Evolutionary conservation across 2,113 vertebrate genomes (phyloP).

Genomic region (Salvelinus alpinus): DNA sequence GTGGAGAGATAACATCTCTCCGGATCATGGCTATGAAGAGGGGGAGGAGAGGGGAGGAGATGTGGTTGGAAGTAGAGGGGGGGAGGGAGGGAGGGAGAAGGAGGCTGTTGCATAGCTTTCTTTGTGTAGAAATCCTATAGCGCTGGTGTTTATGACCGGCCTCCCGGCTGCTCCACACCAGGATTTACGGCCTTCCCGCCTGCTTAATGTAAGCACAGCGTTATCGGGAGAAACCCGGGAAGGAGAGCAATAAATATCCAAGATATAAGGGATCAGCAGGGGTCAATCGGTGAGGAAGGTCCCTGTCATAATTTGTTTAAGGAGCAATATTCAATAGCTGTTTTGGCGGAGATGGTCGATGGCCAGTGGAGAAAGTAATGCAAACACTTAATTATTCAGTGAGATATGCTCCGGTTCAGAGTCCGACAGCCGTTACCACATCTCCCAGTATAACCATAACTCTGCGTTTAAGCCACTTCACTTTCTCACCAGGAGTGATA

Average conservation of each 20-base stretch:
- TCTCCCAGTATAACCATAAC: too few species aligned
- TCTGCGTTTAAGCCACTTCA: too few species aligned
- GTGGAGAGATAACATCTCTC: conserved; percentile 72
- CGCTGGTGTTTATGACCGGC: conserved; percentile 69
- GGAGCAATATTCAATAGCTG: conserved; percentile 74
- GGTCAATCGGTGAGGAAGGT: conserved; percentile 68
- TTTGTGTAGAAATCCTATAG: conserved; percentile 72
- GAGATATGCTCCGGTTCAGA: neutral
- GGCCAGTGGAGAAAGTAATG: conserved; percentile 73
- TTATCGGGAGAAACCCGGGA: conserved; percentile 54
- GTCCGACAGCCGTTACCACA: too few species aligned
- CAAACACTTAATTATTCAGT: conserved; percentile 82
- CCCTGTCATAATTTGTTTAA: conserved; percentile 87
- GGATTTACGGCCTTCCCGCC: conserved; percentile 62
- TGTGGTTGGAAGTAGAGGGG: too few species aligned
- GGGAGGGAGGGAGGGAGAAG: too few species aligned
- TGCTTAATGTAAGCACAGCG: conserved; percentile 49
- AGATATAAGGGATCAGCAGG: conserved; percentile 64
- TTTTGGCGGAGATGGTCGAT: conserved; percentile 72
- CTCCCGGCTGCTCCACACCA: conserved; percentile 41
- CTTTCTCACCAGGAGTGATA: too few species aligned
- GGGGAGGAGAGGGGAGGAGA: conserved; percentile 2
- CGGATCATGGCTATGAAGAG: conserved; percentile 53
- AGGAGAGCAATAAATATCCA: conserved; percentile 68
- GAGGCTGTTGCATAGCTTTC: conserved; percentile 55